phyloP scores from a whole-genome alignment of 2,113 vertebrate genomes.

The Equus quagga region DNA sequence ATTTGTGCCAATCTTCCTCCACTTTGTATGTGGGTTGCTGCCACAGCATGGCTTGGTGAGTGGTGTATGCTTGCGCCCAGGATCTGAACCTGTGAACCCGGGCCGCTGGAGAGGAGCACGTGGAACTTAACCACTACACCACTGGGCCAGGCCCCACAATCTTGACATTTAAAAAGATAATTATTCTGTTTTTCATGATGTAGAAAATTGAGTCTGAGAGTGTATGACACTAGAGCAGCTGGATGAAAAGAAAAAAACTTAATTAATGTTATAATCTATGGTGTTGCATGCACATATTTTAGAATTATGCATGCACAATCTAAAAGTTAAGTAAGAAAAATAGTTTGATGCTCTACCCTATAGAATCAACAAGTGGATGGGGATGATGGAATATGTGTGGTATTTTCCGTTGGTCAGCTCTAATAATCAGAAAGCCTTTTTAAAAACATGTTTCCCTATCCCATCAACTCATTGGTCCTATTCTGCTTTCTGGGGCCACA shows the following conservation, averaged over 20 bases:
- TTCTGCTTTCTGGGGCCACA: not conserved
- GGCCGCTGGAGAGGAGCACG: too few relatives aligned
- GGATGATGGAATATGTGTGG: not conserved
- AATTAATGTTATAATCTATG: not conserved
- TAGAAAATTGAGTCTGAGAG: not conserved
- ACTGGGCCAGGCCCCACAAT: not conserved
- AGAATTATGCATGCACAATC: not conserved
- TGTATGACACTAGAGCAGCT: not conserved
- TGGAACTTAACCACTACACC: too few relatives aligned
- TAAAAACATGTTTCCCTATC: not conserved
- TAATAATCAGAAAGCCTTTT: not conserved
- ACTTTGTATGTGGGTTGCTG: too few relatives aligned
- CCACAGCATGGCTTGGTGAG: too few relatives aligned
- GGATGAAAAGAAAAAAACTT: not conserved
- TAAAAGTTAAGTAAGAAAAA: conserved; percentile 5
- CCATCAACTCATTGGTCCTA: not conserved
- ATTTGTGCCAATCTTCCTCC: too few relatives aligned
- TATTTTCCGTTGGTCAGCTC: not conserved
- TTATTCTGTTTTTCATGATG: not conserved
- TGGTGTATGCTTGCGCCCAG: too few relatives aligned
- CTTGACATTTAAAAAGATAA: not conserved
- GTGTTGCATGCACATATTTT: not conserved
- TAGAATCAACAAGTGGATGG: not conserved
- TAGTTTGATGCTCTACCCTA: not conserved
- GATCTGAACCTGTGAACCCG: too few relatives aligned